Evolutionary conservation across 2,797 vertebrate genomes (phyloP), one percentile per base, ranked within the genome.

Genomic region (Pempheris klunzingeri): DNA sequence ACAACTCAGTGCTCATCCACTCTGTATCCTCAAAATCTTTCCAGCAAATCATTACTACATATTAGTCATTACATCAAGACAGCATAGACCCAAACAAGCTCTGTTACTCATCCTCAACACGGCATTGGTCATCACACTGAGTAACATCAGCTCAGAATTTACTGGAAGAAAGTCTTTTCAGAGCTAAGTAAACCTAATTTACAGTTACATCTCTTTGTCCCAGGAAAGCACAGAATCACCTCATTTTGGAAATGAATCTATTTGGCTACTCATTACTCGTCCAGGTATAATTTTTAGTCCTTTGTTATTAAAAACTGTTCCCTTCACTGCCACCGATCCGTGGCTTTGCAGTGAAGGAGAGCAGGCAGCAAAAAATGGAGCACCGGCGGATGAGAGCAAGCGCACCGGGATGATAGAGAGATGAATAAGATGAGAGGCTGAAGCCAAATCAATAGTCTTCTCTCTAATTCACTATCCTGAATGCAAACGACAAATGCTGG

Each of bases 401-500:
- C 80, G 20, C 68, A 78, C 79, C 26, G 50, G 90, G 80, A 84
- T 83, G 91, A 92, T 88, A 78, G 87, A 89, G 92, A 90, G 91
- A 92, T 89, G 91, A 92, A 90, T 88, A 91, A 92, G 92, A 94
- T 90, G 90, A 93, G 91, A 85, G 88, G 90, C 88, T 88, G 85
- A 89, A 87, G 90, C 79, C 88, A 74, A 87, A 94, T 94, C 93
- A 92, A 94, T 94, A 93, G 90, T 89, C 87, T 92, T 92, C 93
- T 88, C 91, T 93, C 89, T 93, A 92, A 93, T 93, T 94, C 92
- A 92, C 92, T 92, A 91, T 93, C 89, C 87, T 93, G 92, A 92
- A 94, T 94, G 92, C 92, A 93, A 94, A 93, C 89, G 93, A 93
- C 92, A 92, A 92, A 92, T 61, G 84, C 87, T 71, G 90, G 88